Evolutionary conservation across 2,113 vertebrate genomes (phyloP).

Genomic region (Cyphomyrus discorhynchus): DNA sequence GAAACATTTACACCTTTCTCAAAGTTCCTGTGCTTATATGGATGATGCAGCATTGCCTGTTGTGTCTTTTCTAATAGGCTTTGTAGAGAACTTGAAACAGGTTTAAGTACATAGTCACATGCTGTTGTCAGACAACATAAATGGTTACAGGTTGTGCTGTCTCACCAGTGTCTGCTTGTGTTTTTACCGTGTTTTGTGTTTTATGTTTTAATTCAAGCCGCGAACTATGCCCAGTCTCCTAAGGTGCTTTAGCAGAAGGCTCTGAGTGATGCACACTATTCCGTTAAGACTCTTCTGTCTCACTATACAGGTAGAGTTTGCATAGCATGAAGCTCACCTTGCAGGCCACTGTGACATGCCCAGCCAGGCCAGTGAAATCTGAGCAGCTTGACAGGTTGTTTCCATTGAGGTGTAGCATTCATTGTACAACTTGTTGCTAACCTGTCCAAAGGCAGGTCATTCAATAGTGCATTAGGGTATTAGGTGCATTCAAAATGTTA

Average conservation of each 20-base stretch:
- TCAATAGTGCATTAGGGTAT: neutral
- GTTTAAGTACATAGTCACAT: neutral
- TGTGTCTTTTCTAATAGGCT: neutral
- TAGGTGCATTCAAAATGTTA: neutral
- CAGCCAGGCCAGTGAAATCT: neutral
- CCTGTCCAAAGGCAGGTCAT: neutral
- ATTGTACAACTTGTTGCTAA: neutral
- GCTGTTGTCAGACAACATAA: slow-evolving; percentile 27
- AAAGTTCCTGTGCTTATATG: neutral
- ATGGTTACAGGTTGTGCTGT: neutral
- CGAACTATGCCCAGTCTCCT: neutral
- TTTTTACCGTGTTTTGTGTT: neutral
- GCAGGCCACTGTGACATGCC: neutral
- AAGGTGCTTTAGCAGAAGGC: neutral
- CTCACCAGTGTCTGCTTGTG: neutral
- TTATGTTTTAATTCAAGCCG: neutral
- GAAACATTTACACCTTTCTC: neutral
- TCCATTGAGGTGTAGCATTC: neutral
- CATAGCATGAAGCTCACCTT: neutral
- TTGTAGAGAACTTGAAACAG: neutral
- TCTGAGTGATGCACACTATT: neutral
- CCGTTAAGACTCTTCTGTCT: neutral
- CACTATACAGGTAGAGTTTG: neutral
- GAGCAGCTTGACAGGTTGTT: neutral
- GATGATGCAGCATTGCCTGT: neutral